Evolutionary conservation across 2,888 invertebrate species (phyloP), one percentile per base, ranked within the genome.

Genomic region (Coecobrya sp.): DNA sequence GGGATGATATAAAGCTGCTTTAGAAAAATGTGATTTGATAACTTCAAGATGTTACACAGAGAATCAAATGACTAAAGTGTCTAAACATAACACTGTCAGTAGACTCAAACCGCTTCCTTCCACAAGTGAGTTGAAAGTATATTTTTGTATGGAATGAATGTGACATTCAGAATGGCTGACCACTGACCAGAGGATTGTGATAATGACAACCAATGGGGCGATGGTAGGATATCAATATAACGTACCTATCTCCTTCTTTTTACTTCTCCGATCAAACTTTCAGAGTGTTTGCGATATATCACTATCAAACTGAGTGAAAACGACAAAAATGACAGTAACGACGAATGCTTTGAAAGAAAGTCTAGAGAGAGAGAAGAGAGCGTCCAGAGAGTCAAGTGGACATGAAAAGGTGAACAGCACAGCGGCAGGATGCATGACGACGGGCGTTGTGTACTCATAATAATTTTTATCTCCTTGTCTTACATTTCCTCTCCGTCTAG

Each of bases 381-480:
- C 36, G 3, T 4, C 36, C 36, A 36, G 36, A 36, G 36, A 36
- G 59, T 59, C 59, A 59, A 19, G 19, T 25, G 62, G 62, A 62
- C 36, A 36, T 68, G 30, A 68, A 36, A 36, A 68, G 27, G 30
- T 30, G 68, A 68, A 68, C 36, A 10, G 62, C 1, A 59, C 59
- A 4, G n/a, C 19, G 19, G 16, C 49, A 49, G 42, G 42, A 42
- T 42, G 42, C 10, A 7, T 42, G 42, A 55, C 19, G 49, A 59
- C 13, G 27, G 27, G 27, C 19, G 65, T 27, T 65, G 27, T 59
- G 59, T 65, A 11, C 27, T 7, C 27, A 65, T 27, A n/a, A n/a
- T n/a, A n/a, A n/a, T n/a, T n/a, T 27, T 68, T 68, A 68, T 68
- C 68, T 68, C 16, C 68, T 68, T 68, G 30, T 30, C 68, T 68